Conservation (phyloP, 2,113 vertebrate species). For the Engystomops pustulosus region DNA sequence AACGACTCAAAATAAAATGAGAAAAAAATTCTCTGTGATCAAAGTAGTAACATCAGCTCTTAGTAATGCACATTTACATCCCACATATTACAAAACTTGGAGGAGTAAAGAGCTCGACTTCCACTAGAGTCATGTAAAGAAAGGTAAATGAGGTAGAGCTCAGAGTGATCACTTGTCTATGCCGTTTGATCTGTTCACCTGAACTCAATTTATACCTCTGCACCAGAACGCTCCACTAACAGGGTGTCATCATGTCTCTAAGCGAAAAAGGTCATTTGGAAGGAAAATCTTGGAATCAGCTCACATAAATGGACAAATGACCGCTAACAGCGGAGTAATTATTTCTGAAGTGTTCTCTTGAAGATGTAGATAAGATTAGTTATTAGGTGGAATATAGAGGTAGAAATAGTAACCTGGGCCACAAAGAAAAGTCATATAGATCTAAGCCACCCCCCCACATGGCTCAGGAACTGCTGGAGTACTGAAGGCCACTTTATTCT, state of each 20-base stretch:
- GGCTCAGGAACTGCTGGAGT: too few relatives aligned
- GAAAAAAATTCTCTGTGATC: slow-evolving; percentile 8
- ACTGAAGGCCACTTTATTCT: too few relatives aligned
- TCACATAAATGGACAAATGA: background rate
- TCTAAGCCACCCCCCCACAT: too few relatives aligned
- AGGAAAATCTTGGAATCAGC: background rate
- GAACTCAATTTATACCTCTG: background rate
- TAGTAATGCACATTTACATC: slow-evolving; percentile 25
- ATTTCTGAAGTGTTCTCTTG: background rate
- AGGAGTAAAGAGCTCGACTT: background rate
- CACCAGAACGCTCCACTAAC: background rate
- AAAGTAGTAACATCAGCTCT: slow-evolving; percentile 23
- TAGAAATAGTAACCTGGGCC: too few relatives aligned
- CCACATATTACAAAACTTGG: slow-evolving; percentile 17
- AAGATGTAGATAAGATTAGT: too few relatives aligned
- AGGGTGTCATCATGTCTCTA: background rate
- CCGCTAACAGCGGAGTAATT: background rate
- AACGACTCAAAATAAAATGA: background rate
- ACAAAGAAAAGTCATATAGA: too few relatives aligned
- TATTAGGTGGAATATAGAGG: too few relatives aligned
- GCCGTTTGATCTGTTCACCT: slow-evolving; percentile 12
- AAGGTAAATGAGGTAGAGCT: background rate
- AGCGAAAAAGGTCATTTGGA: background rate
- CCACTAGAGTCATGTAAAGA: background rate
- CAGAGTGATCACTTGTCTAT: background rate